Conservation (phyloP, 1,140 invertebrate species). For the Zaprionus camerounensis region DNA sequence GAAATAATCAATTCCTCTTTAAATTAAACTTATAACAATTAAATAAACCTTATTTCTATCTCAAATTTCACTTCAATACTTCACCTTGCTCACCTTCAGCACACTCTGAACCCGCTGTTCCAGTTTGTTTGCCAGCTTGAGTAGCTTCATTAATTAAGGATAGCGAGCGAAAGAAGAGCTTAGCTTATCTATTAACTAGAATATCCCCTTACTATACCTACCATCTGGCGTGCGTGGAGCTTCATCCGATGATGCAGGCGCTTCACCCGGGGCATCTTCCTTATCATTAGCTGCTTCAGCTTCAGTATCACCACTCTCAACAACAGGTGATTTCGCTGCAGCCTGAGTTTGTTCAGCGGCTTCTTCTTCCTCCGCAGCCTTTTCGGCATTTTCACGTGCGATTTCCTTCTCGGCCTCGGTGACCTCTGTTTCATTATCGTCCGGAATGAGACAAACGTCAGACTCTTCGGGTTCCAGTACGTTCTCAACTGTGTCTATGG, state of each 20-base stretch:
- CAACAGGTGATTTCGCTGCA: constrained; percentile 41
- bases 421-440: constrained; percentile 86
- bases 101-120: constrained; percentile 47
- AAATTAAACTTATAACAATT: too few relatives aligned
- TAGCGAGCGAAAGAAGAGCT: constrained; percentile 1
- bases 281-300: constrained; percentile 19
- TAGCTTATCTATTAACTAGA: constrained; percentile 2
- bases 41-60: too few relatives aligned
- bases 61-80: not conserved
- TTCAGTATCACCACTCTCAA: not conserved
- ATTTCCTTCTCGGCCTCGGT: constrained; percentile 87
- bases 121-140: constrained; percentile 65
- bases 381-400: constrained; percentile 85
- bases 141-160: constrained; percentile 45
- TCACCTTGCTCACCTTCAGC: constrained; percentile 65
- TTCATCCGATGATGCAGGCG: constrained; percentile 29
- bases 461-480: constrained; percentile 80
- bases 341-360: constrained; percentile 57
- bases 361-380: constrained; percentile 71
- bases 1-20: too few relatives aligned
- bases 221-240: constrained; percentile 32
- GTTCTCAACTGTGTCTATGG: constrained; percentile 73
- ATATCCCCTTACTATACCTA: constrained; percentile 31
- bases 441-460: constrained; percentile 81
- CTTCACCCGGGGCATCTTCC: not conserved